Conservation (phyloP, 2,797 vertebrate genomes). For the Clangula hyemalis region DNA sequence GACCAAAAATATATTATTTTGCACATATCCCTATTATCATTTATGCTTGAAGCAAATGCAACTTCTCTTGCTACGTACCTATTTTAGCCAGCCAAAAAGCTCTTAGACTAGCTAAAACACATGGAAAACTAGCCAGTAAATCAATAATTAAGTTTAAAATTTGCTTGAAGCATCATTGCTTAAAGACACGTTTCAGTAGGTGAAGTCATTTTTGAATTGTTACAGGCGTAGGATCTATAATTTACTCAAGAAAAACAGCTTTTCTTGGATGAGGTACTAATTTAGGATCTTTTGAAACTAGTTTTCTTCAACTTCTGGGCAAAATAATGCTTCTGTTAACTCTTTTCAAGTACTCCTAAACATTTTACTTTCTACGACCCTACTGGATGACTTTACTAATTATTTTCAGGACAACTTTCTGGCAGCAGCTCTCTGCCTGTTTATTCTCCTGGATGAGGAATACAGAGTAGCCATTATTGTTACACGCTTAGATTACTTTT, state of each 20-base stretch:
- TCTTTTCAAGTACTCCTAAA: not conserved
- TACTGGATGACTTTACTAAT: not conserved
- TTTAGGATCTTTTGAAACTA: not conserved
- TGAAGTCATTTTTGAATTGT: not conserved
- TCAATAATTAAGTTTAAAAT: not conserved
- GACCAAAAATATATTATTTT: not conserved
- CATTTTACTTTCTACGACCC: not conserved
- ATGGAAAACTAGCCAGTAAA: not conserved
- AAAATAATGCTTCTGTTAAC: not conserved
- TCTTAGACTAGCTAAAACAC: not conserved
- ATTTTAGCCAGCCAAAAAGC: not conserved
- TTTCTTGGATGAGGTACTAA: not conserved
- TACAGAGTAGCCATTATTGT: not conserved
- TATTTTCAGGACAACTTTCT: not conserved
- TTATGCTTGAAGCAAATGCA: not conserved
- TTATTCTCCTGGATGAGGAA: not conserved
- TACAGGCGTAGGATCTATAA: not conserved
- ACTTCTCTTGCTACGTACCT: not conserved
- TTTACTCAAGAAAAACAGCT: not conserved
- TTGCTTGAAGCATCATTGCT: not conserved
- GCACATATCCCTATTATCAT: not conserved
- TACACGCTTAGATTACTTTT: not conserved
- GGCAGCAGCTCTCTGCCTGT: not conserved
- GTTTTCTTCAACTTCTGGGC: not conserved
- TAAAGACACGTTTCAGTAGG: not conserved